Evolutionary conservation across 2,797 vertebrate species (phyloP), one percentile per base, ranked within the genome.

Genomic region (Melanitta fusca): DNA sequence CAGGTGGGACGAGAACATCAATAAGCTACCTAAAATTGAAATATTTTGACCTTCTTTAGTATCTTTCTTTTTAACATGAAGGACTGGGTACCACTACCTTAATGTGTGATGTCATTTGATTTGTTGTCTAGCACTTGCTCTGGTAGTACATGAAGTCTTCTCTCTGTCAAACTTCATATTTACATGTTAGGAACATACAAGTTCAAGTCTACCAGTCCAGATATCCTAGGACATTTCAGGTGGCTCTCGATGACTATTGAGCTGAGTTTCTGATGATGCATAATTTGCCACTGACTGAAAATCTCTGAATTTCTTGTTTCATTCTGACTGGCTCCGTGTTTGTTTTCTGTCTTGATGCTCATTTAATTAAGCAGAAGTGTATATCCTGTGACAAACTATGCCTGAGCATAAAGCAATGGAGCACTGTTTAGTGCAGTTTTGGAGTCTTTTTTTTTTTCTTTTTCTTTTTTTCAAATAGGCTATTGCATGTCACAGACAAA

Each of bases 171-270:
- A 47, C 4, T 54, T 45, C 3, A 0, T 41, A 25, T 10, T 9
- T n/a, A 6, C 0, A 0, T 54, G 2, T 65, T 73, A 69, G 73
- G 9, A 49, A 39, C 4, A 25, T 41, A 49, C 0, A 7, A 28
- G 8, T 10, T 69, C 7, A 1, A 4, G 43, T 32, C 15, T 69
- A 43, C 13, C 18, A 45, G 5, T 53, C 64, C 21, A 81, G 11
- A 2, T 22, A 27, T n/a, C 4, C 19, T 3, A 11, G 21, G 7
- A 38, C n/a, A 51, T 34, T 61, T 70, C 51, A 69, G 13, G 12
- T 24, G 3, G 2, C 7, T 80, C 32, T 56, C 66, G 36, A 38
- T 38, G 30, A 47, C 15, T 60, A 28, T 3, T 13, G 27, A 66
- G 3, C 6, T 80, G 49, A 71, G 6, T 38, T 8, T 68, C 16